Conservation (phyloP, 2,113 vertebrate genomes). For the Cottus gobio region DNA sequence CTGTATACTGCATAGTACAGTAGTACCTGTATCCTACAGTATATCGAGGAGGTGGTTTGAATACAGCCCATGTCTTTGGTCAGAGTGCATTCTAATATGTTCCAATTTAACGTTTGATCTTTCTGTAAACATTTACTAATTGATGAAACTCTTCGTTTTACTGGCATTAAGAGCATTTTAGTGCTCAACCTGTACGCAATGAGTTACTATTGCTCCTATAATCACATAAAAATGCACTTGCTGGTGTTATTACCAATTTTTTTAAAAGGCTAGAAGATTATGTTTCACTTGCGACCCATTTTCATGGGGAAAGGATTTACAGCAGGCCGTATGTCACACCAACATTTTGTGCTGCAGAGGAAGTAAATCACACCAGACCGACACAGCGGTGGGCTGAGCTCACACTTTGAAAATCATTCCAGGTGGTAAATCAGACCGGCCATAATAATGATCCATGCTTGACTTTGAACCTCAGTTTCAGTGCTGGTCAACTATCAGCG, state of each 20-base stretch:
- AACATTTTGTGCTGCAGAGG: slow-evolving; percentile 12
- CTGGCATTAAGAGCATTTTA: background rate
- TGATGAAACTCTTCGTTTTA: slow-evolving; percentile 15
- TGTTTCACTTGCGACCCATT: slow-evolving; percentile 22
- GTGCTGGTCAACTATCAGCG: background rate
- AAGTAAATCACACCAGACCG: slow-evolving; percentile 25
- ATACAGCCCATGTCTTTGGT: background rate
- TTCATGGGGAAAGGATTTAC: slow-evolving; percentile 32
- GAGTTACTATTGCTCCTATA: slow-evolving; percentile 1
- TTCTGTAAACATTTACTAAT: slow-evolving; percentile 6
- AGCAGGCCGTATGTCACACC: background rate
- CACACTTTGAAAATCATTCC: slow-evolving; percentile 26
- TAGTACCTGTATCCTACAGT: background rate
- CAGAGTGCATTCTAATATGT: background rate
- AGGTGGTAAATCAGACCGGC: slow-evolving; percentile 18
- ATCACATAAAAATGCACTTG: slow-evolving; percentile 2
- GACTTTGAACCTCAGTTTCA: background rate
- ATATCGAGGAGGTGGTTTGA: background rate
- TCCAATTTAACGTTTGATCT: background rate
- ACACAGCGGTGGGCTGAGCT: slow-evolving; percentile 5
- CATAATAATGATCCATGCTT: slow-evolving; percentile 8
- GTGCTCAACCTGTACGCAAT: background rate
- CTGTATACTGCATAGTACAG: no score
- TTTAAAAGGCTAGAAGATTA: slow-evolving; percentile 21
- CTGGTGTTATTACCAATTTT: slow-evolving; percentile 6